Percentiles rank a stretch among this genome's conserved stretches.
phyloP scores from a whole-genome alignment of 2,888 invertebrate species.

The Eupithecia pulchellata region DNA sequence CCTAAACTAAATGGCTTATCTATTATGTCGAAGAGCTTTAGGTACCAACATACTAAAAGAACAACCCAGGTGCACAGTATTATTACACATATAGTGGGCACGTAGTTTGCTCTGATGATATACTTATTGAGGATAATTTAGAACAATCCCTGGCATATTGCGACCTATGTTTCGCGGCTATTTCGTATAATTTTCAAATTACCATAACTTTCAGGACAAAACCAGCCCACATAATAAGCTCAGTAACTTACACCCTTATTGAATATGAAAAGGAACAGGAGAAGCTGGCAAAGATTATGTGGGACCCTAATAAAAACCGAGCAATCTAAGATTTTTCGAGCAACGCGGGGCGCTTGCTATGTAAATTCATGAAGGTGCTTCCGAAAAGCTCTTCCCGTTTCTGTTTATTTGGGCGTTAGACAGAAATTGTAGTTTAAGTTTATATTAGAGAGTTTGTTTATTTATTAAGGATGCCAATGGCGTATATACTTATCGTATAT shows the following conservation, averaged over 20 bases:
- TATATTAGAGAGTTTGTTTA: not conserved
- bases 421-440: not conserved
- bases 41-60: too few relatives aligned
- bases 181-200: conserved; percentile 14
- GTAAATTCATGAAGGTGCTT: not conserved
- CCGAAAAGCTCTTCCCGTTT: not conserved
- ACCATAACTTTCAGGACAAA: conserved; percentile 9
- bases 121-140: not conserved
- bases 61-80: too few relatives aligned
- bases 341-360: conserved; percentile 4
- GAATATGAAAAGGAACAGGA: conserved; percentile 9
- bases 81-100: not conserved
- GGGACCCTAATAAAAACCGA: conserved; percentile 5
- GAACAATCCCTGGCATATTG: not conserved
- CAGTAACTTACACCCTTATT: conserved; percentile 10
- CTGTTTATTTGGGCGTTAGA: not conserved
- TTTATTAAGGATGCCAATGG: too few relatives aligned
- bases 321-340: conserved; percentile 6
- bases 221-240: conserved; percentile 5
- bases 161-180: not conserved
- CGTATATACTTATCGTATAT: too few relatives aligned
- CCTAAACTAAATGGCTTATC: too few relatives aligned
- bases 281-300: conserved; percentile 10
- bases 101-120: not conserved
- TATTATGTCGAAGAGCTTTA: not conserved